phyloP scores from a whole-genome alignment of 2,888 invertebrate genomes.

The Timema podura region DNA sequence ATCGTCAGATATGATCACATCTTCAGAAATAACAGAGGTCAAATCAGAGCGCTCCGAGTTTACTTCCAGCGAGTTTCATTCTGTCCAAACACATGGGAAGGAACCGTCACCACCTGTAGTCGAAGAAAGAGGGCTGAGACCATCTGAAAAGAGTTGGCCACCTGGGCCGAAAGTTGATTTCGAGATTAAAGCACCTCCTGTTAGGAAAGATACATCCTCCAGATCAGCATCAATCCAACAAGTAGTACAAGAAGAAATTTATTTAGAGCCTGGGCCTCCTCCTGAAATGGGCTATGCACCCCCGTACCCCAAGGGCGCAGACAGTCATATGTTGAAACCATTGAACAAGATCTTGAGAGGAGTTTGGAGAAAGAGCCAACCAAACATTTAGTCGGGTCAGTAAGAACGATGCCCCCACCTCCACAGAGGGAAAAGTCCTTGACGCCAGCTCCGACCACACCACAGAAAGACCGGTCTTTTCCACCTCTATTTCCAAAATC shows the following conservation, averaged over 20 bases:
- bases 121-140: slow-evolving; percentile 45
- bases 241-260: slow-evolving; percentile 33
- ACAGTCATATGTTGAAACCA: slow-evolving; percentile 53
- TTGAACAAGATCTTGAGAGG: slow-evolving; percentile 51
- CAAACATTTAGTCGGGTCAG: slow-evolving; percentile 52
- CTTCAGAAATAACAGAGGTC: slow-evolving; percentile 25
- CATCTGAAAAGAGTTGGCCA: slow-evolving; percentile 51
- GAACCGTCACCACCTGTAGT: slow-evolving; percentile 36
- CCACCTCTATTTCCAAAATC: slow-evolving; percentile 42
- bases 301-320: slow-evolving; percentile 46
- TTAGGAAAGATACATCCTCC: slow-evolving; percentile 44
- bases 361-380: slow-evolving; percentile 52
- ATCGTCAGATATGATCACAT: slow-evolving; percentile 17
- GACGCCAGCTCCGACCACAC: slow-evolving; percentile 46
- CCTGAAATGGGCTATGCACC: slow-evolving; percentile 63
- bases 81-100: neutral
- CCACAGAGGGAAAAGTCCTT: slow-evolving; percentile 27
- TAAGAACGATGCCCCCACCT: slow-evolving; percentile 53
- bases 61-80: slow-evolving; percentile 16
- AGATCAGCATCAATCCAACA: slow-evolving; percentile 18
- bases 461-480: slow-evolving; percentile 42
- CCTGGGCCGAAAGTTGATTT: slow-evolving; percentile 41
- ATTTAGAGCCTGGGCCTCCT: slow-evolving; percentile 61
- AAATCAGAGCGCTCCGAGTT: slow-evolving; percentile 24
- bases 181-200: slow-evolving; percentile 49